Percentiles rank a stretch among this genome's conserved stretches.
These are phyloP conservation scores for Erythrocercus mccallii DNA, from an alignment of 2,113 vertebrate genomes.

Conservation along the genomic window DNA sequence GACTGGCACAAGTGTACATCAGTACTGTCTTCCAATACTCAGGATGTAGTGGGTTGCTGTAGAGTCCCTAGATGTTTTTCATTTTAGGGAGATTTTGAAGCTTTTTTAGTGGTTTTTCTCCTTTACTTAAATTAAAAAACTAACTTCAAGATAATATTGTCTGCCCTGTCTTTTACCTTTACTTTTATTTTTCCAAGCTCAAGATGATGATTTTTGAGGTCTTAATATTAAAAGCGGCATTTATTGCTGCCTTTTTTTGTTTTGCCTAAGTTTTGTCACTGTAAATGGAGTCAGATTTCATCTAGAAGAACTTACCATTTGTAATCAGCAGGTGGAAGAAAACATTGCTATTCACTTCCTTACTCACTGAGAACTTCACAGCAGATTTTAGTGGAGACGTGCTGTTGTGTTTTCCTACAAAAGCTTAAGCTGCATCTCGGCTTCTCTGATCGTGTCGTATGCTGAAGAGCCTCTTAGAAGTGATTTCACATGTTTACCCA, in stretches of 20 bases:
- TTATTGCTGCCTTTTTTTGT: neutral
- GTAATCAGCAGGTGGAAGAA: neutral
- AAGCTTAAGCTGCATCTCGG: neutral
- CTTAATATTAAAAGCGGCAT: neutral
- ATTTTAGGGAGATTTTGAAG: neutral
- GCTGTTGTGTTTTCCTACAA: neutral
- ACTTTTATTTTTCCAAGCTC: neutral
- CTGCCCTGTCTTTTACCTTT: neutral
- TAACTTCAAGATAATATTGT: neutral
- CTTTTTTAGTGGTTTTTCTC: neutral
- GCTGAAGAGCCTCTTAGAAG: neutral
- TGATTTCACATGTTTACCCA: neutral
- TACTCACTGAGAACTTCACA: neutral
- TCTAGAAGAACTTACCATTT: neutral
- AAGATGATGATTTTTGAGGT: neutral
- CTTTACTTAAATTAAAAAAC: neutral
- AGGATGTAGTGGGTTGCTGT: neutral
- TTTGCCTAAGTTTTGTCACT: neutral
- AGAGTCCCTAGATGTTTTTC: neutral
- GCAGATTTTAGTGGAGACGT: neutral
- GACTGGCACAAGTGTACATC: neutral
- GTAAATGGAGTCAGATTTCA: neutral
- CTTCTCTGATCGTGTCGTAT: neutral
- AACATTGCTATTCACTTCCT: neutral
- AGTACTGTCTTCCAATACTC: neutral